Conservation (phyloP, 1,140 invertebrate genomes). For the Drosophila arizonae region DNA sequence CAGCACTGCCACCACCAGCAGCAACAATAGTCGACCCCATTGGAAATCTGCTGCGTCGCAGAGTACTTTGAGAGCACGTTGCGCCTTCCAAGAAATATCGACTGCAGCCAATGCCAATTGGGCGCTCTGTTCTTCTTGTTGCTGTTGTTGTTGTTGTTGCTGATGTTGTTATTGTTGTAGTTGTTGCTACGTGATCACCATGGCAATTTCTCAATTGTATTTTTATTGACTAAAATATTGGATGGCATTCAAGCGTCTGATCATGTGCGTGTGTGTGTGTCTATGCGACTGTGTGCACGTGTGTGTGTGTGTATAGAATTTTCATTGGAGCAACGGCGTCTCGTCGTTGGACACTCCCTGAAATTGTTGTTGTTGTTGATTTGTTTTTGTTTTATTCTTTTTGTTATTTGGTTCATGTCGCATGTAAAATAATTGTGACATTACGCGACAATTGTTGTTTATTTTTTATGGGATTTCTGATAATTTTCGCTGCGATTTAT, state of each 20-base stretch:
- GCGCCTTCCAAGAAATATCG: slow-evolving; percentile 48
- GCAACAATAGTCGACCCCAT: slow-evolving; percentile 22
- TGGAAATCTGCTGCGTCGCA: slow-evolving; percentile 18
- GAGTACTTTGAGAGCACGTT: slow-evolving; percentile 13
- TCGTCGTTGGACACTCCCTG: slow-evolving; percentile 58
- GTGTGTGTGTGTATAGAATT: slow-evolving; percentile 50
- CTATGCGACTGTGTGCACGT: too few relatives aligned
- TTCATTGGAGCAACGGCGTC: slow-evolving; percentile 56
- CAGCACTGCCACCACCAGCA: neutral
- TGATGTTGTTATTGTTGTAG: slow-evolving; percentile 31
- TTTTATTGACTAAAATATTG: slow-evolving; percentile 76
- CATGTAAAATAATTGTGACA: slow-evolving; percentile 63
- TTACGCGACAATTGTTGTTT: slow-evolving; percentile 42
- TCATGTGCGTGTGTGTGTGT: slow-evolving; percentile 13
- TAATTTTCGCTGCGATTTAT: slow-evolving; percentile 27
- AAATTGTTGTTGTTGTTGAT: slow-evolving; percentile 14
- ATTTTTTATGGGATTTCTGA: slow-evolving; percentile 26
- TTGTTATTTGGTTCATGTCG: slow-evolving; percentile 66
- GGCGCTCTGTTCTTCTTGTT: slow-evolving; percentile 25
- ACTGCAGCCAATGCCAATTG: slow-evolving; percentile 51
- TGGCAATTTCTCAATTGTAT: slow-evolving; percentile 73
- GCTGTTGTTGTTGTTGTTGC: neutral
- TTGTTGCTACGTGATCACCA: slow-evolving; percentile 68
- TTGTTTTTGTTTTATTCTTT: slow-evolving; percentile 39
- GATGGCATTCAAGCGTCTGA: slow-evolving; percentile 57